A percentile compares a stretch with the other conserved stretches of the same genome.
Evolutionary conservation across 2,113 vertebrate genomes (phyloP).

Genomic region (Notarius lentiginosus): DNA sequence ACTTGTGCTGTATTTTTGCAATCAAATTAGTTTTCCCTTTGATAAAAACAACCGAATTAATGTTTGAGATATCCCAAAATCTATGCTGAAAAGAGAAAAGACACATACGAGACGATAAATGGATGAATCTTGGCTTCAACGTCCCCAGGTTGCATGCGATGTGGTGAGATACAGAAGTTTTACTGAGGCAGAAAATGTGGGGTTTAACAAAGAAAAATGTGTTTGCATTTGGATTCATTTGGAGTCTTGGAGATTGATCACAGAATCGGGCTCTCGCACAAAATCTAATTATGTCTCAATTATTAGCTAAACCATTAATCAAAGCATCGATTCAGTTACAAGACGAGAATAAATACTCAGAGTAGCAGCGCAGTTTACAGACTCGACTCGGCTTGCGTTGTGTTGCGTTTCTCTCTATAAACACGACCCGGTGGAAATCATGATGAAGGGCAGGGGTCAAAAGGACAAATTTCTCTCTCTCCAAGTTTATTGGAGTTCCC

Average conservation of each 20-base stretch:
- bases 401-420: neutral
- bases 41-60: neutral
- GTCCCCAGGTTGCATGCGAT: neutral
- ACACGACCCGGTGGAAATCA: neutral
- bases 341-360: neutral
- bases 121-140: neutral
- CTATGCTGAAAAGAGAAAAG: neutral
- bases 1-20: neutral
- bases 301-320: conserved; percentile 24
- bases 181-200: neutral
- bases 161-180: neutral
- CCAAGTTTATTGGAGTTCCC: neutral
- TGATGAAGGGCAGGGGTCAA: neutral
- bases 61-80: neutral
- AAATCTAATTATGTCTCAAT: conserved; percentile 29
- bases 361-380: neutral
- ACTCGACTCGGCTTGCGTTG: neutral
- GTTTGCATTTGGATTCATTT: neutral
- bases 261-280: neutral
- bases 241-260: neutral
- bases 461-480: neutral
- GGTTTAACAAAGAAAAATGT: neutral
- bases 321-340: neutral
- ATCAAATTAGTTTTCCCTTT: neutral
- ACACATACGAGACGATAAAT: too few species aligned